Evolutionary conservation across 2,113 vertebrate species (phyloP), one percentile per base, ranked within the genome.

Genomic region (Rana temporaria): DNA sequence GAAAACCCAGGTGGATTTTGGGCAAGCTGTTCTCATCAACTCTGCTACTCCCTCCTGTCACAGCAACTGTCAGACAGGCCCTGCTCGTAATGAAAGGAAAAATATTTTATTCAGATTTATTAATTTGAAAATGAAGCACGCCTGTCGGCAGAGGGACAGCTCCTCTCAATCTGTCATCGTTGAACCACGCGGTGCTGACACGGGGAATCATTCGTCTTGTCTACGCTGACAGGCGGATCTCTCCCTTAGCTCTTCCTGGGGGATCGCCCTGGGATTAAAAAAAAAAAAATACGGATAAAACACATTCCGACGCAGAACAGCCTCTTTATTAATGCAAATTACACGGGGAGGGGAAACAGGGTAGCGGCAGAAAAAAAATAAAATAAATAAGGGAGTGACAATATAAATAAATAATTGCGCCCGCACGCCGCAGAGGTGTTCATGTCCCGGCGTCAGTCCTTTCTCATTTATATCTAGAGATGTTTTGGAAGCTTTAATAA

Each of bases 91-190:
- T 97, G 96, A 98, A 98, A 97, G 96, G 94, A 95, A 96, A 99
- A 99, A 98, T 98, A 98, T 99, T 98, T 99, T 97, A 98, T 98
- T 98, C 97, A 98, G 96, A 98, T 98, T 99, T 99, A 98, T 98
- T 99, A 98, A 99, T 99, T 98, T 97, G 96, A 98, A 97, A 98
- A 97, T 98, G 97, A 98, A 97, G 96, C 95, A 94, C 95, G 96
- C 96, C 97, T 96, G 96, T 99, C 96, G 96, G 96, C 95, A 94
- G 95, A 96, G 96, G 96, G 96, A 97, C 96, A 97, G 95, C 96
- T 96, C 96, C 96, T 97, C 96, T 98, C 97, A 96, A 97, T 98
- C 96, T 98, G 97, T 98, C 97, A 98, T 91, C 91, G 92, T 91
- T 91, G 94, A 97, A 95, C 95, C 95, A 95, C 95, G 94, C 95